These are phyloP conservation scores for Leucoraja erinaceus DNA, from an alignment of 2,113 vertebrate species.

Conservation along the genomic window DNA sequence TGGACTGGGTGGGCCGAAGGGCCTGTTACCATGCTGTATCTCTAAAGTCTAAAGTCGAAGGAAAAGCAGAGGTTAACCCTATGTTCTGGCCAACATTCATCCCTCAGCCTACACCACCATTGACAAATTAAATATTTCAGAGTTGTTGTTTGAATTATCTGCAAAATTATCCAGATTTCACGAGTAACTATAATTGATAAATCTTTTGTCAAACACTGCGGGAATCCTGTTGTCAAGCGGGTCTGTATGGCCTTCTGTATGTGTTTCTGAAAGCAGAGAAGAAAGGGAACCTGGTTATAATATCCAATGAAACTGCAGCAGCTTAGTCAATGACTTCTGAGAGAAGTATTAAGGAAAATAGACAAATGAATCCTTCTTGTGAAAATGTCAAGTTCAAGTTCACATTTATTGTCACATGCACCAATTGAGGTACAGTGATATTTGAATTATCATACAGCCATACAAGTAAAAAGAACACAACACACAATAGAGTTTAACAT, in stretches of 20 bases:
- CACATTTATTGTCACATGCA: too few species aligned
- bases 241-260: background rate
- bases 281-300: background rate
- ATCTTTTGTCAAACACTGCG: background rate
- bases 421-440: too few species aligned
- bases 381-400: background rate
- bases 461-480: too few species aligned
- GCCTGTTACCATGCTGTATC: too few species aligned
- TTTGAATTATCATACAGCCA: too few species aligned
- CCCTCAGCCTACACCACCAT: background rate
- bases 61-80: background rate
- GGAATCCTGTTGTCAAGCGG: background rate
- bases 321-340: background rate
- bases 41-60: background rate
- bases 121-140: background rate
- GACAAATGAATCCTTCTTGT: background rate
- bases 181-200: background rate
- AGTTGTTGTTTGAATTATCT: background rate
- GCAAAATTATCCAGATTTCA: background rate
- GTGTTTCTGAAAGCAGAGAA: background rate
- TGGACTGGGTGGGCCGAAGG: too few species aligned
- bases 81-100: background rate
- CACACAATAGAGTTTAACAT: too few species aligned
- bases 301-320: background rate
- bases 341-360: background rate